A percentile compares a stretch with the other conserved stretches of the same genome.
phyloP scores from a whole-genome alignment of 2,888 invertebrate genomes.

The Netelia melanura region DNA sequence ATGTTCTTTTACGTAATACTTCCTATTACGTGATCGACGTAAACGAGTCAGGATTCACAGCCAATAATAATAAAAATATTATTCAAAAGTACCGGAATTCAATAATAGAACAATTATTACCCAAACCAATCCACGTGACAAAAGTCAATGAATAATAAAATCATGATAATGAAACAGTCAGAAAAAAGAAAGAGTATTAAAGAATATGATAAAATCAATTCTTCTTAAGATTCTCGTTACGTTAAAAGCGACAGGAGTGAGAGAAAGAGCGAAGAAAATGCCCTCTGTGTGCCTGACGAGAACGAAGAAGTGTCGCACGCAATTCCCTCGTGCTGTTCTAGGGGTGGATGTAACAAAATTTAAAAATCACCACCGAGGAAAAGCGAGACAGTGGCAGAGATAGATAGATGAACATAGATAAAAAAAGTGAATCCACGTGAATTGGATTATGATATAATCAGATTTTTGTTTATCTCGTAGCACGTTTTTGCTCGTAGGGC shows the following conservation, averaged over 20 bases:
- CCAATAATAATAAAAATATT: too few species aligned
- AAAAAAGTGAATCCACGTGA: constrained; percentile 58
- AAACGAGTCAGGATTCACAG: too few species aligned
- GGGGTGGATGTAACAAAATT: constrained; percentile 58
- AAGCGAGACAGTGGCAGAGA: constrained; percentile 12
- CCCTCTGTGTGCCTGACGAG: not conserved
- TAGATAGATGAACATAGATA: constrained; percentile 1
- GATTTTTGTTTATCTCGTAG: constrained; percentile 66
- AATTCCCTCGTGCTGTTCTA: constrained; percentile 6
- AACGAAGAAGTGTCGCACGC: not conserved
- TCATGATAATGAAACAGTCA: not conserved
- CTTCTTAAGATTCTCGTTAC: too few species aligned
- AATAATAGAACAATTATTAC: too few species aligned
- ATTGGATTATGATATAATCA: constrained; percentile 81
- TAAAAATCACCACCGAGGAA: constrained; percentile 66
- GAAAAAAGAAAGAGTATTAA: not conserved
- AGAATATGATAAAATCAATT: too few species aligned
- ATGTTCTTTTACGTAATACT: too few species aligned
- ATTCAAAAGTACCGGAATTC: too few species aligned
- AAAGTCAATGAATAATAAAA: too few species aligned
- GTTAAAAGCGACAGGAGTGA: too few species aligned
- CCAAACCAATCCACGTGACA: too few species aligned
- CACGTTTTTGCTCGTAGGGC: constrained; percentile 31
- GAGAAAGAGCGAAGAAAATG: not conserved
- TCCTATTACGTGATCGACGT: too few species aligned